Evolutionary conservation across 2,113 vertebrate species (phyloP), one percentile per base, ranked within the genome.

Genomic region (Otus sunia): DNA sequence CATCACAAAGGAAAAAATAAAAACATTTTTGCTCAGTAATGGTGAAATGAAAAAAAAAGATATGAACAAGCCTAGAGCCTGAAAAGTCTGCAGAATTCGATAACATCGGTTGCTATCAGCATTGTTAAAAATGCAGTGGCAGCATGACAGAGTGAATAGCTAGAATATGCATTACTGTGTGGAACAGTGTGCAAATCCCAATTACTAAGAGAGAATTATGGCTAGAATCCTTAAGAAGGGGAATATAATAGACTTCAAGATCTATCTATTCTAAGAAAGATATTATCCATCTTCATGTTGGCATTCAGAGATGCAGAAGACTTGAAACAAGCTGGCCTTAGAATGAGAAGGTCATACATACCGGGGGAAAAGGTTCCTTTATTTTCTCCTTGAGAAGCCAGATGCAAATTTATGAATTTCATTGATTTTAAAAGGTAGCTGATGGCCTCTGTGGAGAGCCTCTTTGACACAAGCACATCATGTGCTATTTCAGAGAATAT

Each of bases 401-500:
- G 94, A 94, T 95, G 94, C 64, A 96, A 81, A 88, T 96, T 96
- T 84, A 85, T 94, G 96, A 88, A 86, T 92, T 95, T 94, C 96
- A 95, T 97, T 98, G 89, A 97, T 94, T 97, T 96, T 86, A 96
- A 85, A 97, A 95, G 92, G 92, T 94, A 92, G 84, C 75, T 87
- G 93, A 97, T 96, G 73, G 95, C 56, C 68, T 96, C 89, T 88
- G 90, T 95, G 86, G 94, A 97, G 90, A 91, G 94, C 88, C 84
- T 94, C 86, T 97, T 95, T 96, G 95, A 94, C 90, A 96, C 75
- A 96, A 97, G 95, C 80, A 94, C 85, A 93, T 95, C 96, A 97
- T 96, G 96, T 96, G 96, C 94, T 94, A 75, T 96, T 96, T 77
- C 78, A 71, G 93, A 96, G 92, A 95, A 92, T 92, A 95, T 96